Conservation (phyloP, 2,113 vertebrate genomes). For the Carettochelys insculpta region DNA sequence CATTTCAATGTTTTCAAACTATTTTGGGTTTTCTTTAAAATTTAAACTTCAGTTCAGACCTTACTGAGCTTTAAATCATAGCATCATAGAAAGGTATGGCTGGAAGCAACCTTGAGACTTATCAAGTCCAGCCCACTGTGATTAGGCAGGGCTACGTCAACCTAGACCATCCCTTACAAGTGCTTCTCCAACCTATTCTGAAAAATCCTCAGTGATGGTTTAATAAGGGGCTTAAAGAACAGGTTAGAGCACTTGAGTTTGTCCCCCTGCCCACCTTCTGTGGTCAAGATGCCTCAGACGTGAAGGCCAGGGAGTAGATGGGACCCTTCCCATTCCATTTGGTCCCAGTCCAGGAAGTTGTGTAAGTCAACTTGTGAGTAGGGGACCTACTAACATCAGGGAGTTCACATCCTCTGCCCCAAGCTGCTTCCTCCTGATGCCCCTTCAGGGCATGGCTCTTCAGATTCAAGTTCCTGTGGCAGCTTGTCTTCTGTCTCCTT, state of each 20-base stretch:
- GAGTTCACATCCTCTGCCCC: no score
- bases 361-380: no score
- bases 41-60: neutral
- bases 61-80: neutral
- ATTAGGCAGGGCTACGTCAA: neutral
- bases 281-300: neutral
- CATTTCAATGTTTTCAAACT: rapidly evolving
- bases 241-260: neutral
- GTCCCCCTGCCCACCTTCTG: neutral
- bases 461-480: no score
- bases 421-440: no score
- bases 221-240: neutral
- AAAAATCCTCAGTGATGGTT: no score
- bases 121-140: neutral
- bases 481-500: no score
- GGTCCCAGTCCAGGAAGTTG: no score
- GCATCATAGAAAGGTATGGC: neutral
- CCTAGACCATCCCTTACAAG: neutral
- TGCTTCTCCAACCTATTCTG: no score
- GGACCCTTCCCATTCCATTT: neutral
- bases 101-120: neutral
- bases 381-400: no score
- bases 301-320: neutral
- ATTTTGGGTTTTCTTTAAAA: rapidly evolving
- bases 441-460: no score